Conservation (phyloP, 2,113 vertebrate genomes). For the Syngnathus floridae region DNA sequence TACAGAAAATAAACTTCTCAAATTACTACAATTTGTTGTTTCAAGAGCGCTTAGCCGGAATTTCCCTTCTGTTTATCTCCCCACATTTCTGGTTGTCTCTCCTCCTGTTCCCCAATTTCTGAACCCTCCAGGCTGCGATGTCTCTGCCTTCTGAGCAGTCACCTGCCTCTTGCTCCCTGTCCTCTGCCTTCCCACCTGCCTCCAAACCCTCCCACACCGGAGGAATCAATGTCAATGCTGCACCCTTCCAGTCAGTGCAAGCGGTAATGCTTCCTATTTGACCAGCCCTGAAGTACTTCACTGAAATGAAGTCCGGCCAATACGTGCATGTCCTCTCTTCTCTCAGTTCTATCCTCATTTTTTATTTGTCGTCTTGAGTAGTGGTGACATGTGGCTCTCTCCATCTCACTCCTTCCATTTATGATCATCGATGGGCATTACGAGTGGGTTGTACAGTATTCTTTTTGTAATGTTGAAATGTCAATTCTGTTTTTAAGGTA, state of each 20-base stretch:
- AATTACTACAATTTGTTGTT: not conserved
- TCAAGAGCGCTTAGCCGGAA: not conserved
- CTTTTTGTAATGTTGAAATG: not conserved
- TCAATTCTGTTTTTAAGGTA: constrained; percentile 70
- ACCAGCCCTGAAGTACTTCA: constrained; percentile 4
- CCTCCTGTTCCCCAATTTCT: constrained; percentile 15
- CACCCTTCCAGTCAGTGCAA: constrained; percentile 99
- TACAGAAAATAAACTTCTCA: not conserved
- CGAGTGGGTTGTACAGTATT: not conserved
- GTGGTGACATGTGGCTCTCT: not conserved
- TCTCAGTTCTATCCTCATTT: not conserved
- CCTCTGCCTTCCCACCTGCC: constrained; percentile 87
- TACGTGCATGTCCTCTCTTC: not conserved
- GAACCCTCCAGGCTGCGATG: constrained; percentile 76
- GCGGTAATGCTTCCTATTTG: constrained; percentile 77
- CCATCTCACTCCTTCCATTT: not conserved
- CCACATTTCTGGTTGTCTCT: constrained; percentile 27
- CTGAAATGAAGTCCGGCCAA: not conserved
- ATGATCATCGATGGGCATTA: not conserved
- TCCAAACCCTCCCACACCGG: constrained; percentile 91
- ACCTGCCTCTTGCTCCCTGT: constrained; percentile 81
- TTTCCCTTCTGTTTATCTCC: constrained; percentile 14
- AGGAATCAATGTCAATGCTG: constrained; percentile 97
- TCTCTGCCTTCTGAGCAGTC: constrained; percentile 85
- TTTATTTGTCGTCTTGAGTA: not conserved